Conservation (phyloP, 2,113 vertebrate species). For the Microtus pennsylvanicus region DNA sequence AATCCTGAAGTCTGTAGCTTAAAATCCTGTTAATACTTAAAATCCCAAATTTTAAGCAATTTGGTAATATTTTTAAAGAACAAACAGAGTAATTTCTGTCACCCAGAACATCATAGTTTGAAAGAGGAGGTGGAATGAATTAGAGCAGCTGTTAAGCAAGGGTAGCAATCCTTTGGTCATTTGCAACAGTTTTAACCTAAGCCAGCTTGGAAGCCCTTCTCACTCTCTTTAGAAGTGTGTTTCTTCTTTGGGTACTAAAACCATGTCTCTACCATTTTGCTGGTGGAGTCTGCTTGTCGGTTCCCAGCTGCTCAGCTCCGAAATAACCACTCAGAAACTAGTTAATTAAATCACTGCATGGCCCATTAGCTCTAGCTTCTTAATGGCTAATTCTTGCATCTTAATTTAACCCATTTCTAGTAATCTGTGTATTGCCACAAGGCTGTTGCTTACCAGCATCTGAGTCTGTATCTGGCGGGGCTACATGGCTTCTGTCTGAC, state of each 20-base stretch:
- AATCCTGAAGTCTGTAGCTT: neutral
- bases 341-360: too few relatives aligned
- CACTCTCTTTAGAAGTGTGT: neutral
- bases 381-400: too few relatives aligned
- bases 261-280: neutral
- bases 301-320: too few relatives aligned
- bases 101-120: neutral
- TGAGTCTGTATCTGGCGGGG: too few relatives aligned
- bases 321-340: too few relatives aligned
- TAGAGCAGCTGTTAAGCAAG: neutral
- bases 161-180: neutral
- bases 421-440: too few relatives aligned
- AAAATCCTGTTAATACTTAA: neutral
- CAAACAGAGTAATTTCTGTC: neutral
- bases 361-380: too few relatives aligned
- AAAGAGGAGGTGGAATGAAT: neutral
- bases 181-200: neutral
- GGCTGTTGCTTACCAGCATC: too few relatives aligned
- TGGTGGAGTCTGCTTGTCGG: too few relatives aligned
- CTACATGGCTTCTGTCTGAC: too few relatives aligned
- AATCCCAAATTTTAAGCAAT: neutral
- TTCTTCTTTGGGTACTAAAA: neutral
- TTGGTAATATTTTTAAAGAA: neutral
- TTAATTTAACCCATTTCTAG: too few relatives aligned
- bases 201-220: neutral